phyloP scores from a whole-genome alignment of 1,140 invertebrate species.

The Odontomachus brunneus region DNA sequence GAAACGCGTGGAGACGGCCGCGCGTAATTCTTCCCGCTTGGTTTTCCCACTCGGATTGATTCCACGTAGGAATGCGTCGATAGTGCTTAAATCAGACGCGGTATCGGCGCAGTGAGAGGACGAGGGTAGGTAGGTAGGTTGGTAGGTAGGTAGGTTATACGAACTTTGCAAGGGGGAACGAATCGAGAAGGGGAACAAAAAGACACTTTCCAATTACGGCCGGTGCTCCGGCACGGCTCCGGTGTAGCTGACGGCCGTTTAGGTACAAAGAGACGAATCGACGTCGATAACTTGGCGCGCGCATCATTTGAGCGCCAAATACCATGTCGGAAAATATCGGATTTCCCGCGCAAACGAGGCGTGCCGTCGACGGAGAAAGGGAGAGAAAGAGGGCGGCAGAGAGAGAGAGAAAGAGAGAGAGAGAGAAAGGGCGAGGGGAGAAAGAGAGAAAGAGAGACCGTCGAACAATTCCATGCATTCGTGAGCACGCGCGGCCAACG shows the following conservation, averaged over 20 bases:
- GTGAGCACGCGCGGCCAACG: conserved; percentile 17
- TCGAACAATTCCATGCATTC: conserved; percentile 46
- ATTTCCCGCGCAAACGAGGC: conserved; percentile 61
- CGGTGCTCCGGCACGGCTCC: background rate
- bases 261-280: conserved; percentile 61
- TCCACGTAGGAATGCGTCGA: too few relatives aligned
- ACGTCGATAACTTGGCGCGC: conserved; percentile 60
- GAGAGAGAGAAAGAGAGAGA: background rate
- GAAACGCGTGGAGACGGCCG: too few relatives aligned
- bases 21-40: too few relatives aligned
- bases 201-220: conserved; percentile 58
- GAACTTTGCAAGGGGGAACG: conserved; percentile 24
- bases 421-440: background rate
- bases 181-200: conserved; percentile 39
- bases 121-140: conserved; percentile 3
- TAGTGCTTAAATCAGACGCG: too few relatives aligned
- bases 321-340: conserved; percentile 60
- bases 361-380: conserved; percentile 5
- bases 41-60: too few relatives aligned
- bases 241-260: conserved; percentile 56
- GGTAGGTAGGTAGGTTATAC: conserved; percentile 26
- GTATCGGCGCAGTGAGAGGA: background rate
- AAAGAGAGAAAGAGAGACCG: background rate
- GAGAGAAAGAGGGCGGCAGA: background rate
- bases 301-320: conserved; percentile 63